Evolutionary conservation across 2,888 invertebrate genomes (phyloP), one percentile per base, ranked within the genome.

Genomic region (Tenthredo mesomela): DNA sequence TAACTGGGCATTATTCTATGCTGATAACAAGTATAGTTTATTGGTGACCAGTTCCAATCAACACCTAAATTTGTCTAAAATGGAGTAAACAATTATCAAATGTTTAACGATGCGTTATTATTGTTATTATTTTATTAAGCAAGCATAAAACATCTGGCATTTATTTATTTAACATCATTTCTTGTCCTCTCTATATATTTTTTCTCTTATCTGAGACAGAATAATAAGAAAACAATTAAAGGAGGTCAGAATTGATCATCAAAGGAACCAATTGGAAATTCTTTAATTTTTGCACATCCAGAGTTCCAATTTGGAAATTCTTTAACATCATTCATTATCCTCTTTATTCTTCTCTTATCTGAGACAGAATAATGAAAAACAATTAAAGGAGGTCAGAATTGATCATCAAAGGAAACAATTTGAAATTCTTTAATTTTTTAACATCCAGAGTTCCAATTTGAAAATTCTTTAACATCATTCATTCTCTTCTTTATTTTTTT

Each of bases 21-120:
- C 50, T 93, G 94, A 82, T 95, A 95, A 89, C 97, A 97, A 0
- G 96, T 95, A 89, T 95, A 95, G 87, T 95, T 94, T 0, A 93
- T 91, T 1, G 94, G 93, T 70, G 95, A 95, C 77, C 93, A 90
- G 90, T 95, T 93, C 96, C 96, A 96, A 90, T 96, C 96, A 1
- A 95, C 88, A 7, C 94, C 93, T 86, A 96, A 92, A 88, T 95
- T 95, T 15, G 94, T 94, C 96, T 96, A 89, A 70, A 93, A 93
- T 80, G 67, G 86, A 18, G 43, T 21, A n/a, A 18, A 33, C 25
- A 58, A 25, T 33, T 50, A 58, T 70, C 37, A 84, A 91, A 92
- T 85, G 85, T 90, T 40, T 91, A n/a, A 58, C 80, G 37, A 78
- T 43, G 47, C 21, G 1, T 15, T 21, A 80, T n/a, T 40, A 77